phyloP scores from a whole-genome alignment of 1,140 invertebrate species.

The Drosophila navojoa region DNA sequence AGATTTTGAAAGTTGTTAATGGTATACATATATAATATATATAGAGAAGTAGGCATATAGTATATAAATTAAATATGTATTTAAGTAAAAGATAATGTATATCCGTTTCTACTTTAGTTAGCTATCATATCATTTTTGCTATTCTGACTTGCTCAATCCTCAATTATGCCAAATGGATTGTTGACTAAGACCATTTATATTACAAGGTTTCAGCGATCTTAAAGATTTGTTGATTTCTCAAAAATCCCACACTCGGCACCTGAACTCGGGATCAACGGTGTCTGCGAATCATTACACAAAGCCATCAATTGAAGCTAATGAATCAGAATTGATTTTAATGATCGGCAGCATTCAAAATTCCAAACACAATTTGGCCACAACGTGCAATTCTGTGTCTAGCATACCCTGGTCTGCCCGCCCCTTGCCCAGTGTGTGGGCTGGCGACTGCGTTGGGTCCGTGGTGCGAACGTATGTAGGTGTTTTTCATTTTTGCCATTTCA shows the following conservation, averaged over 20 bases:
- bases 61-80: too few species aligned
- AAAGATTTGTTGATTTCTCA: conserved; percentile 18
- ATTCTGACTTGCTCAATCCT: too few species aligned
- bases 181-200: neutral
- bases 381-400: conserved; percentile 37
- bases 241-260: conserved; percentile 28
- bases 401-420: neutral
- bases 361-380: conserved; percentile 48
- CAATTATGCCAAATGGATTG: neutral
- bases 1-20: conserved; percentile 8
- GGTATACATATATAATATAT: neutral
- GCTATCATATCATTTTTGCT: too few species aligned
- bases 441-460: conserved; percentile 25
- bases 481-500: conserved; percentile 6
- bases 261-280: conserved; percentile 22
- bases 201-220: neutral
- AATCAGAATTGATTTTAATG: conserved; percentile 54
- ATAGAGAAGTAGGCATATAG: too few species aligned
- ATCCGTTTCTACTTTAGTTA: neutral
- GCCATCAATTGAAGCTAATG: conserved; percentile 43
- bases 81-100: too few species aligned
- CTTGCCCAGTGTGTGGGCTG: conserved; percentile 25
- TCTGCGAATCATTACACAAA: conserved; percentile 31
- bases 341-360: conserved; percentile 38
- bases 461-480: conserved; percentile 36